Evolutionary conservation across 2,797 vertebrate species (phyloP).

Genomic region (Galago senegalensis): DNA sequence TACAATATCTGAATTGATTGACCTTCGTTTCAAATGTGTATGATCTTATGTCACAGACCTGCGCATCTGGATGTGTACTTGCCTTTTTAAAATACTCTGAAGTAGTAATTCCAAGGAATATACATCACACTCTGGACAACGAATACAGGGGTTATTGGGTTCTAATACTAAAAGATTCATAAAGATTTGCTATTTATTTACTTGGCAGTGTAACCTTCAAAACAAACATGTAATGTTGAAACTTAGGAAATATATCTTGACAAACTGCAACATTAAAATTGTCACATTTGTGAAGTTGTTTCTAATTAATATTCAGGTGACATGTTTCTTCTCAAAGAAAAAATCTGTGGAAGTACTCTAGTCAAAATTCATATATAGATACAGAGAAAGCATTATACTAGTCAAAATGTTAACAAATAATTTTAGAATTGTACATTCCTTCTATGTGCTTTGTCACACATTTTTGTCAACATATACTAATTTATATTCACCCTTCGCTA

Average conservation of each 20-base stretch:
- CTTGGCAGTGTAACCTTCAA: background rate
- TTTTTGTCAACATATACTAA: constrained; percentile 64
- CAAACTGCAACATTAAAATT: constrained; percentile 36
- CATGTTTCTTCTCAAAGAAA: background rate
- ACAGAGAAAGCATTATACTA: constrained; percentile 18
- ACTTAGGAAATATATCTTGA: background rate
- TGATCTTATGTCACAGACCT: background rate
- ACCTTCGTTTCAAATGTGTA: background rate
- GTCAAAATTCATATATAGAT: background rate
- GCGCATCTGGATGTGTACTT: background rate
- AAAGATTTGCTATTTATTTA: constrained; percentile 23
- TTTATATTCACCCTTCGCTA: constrained; percentile 55
- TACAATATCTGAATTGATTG: background rate
- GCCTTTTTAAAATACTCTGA: background rate
- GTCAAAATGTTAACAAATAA: constrained; percentile 49
- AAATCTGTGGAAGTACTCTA: background rate
- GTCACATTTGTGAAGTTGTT: background rate
- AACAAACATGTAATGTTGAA: background rate
- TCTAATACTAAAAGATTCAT: constrained; percentile 15
- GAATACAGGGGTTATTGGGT: background rate
- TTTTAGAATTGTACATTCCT: constrained; percentile 44
- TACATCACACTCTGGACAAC: background rate
- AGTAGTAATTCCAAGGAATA: background rate
- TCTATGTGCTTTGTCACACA: constrained; percentile 11
- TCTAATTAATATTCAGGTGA: constrained; percentile 27